Conservation (phyloP, 2,113 vertebrate genomes). For the Thunnus thynnus region DNA sequence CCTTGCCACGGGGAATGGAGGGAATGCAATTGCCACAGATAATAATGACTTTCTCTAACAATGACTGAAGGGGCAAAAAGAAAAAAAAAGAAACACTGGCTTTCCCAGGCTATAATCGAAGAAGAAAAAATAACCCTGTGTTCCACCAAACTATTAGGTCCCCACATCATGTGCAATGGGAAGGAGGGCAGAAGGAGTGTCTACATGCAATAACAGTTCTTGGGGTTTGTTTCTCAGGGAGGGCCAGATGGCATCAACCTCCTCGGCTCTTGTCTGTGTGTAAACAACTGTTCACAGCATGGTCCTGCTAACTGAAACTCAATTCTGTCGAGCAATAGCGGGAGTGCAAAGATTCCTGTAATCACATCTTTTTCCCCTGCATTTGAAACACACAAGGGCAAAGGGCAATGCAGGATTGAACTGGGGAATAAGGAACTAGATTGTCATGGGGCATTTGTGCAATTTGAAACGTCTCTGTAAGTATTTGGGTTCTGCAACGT, state of each 20-base stretch:
- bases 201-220: constrained; percentile 26
- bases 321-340: constrained; percentile 24
- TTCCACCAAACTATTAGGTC: constrained; percentile 24
- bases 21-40: constrained; percentile 49
- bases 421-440: not conserved
- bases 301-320: constrained; percentile 40
- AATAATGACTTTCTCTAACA: constrained; percentile 57
- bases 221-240: constrained; percentile 37
- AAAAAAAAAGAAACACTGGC: not conserved
- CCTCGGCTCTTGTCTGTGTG: constrained; percentile 48
- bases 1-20: constrained; percentile 54
- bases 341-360: constrained; percentile 46
- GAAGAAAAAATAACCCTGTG: constrained; percentile 8
- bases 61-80: constrained; percentile 39
- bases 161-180: constrained; percentile 28
- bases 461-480: not conserved
- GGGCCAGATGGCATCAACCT: constrained; percentile 70
- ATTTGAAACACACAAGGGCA: constrained; percentile 21
- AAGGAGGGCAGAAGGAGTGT: constrained; percentile 42
- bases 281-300: constrained; percentile 63
- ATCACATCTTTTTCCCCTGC: constrained; percentile 42
- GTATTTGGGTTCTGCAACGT: not conserved
- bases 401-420: constrained; percentile 12
- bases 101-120: constrained; percentile 44
- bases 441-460: constrained; percentile 4